Evolutionary conservation across 2,888 invertebrate species (phyloP), one percentile per base, ranked within the genome.

Genomic region (Ametastegia equiseti): DNA sequence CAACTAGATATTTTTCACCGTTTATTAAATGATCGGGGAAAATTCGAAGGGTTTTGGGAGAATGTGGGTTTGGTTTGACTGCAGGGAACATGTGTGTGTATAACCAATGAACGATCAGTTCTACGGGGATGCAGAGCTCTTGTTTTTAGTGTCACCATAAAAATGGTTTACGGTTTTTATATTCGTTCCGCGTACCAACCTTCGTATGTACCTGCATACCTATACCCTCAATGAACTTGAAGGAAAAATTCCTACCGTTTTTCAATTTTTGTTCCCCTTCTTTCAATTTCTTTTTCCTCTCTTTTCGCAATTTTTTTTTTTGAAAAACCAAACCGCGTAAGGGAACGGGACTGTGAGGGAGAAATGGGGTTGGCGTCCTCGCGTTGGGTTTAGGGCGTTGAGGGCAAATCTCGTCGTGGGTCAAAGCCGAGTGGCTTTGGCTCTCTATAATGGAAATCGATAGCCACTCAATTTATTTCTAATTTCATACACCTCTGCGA

Each of bases 401-500:
- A 63, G 63, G 33, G 63, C 33, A 69, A 69, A 36, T 36, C 30
- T 39, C n/a, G 27, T 42, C 78, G 39, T 27, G 78, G 78, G 78
- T 78, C 78, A 78, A 78, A 60, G 78, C 33, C 19, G 60, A 60
- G 78, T 39, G 60, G 78, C 19, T 30, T 27, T 27, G 15, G 45
- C 27, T 13, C 50, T 75, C 54, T 39, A 60, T 78, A n/a, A 78
- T 78, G 60, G 42, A 78, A 63, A 78, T 78, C 78, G 60, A 63
- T 63, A 78, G 45, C 63, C 60, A 45, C 78, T 57, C 27, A 60
- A 78, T 78, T 78, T 78, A 63, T 50, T 78, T 60, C 39, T 27
- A 60, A 60, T 42, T 78, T 78, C 60, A 39, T 39, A 36, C 67
- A 39, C 1, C 39, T 9, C 33, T n/a, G 36, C 11, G 7, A 7